Base-by-base conservation (phyloP, 2,888 invertebrate species). In the Ophion obscuratus region DNA sequence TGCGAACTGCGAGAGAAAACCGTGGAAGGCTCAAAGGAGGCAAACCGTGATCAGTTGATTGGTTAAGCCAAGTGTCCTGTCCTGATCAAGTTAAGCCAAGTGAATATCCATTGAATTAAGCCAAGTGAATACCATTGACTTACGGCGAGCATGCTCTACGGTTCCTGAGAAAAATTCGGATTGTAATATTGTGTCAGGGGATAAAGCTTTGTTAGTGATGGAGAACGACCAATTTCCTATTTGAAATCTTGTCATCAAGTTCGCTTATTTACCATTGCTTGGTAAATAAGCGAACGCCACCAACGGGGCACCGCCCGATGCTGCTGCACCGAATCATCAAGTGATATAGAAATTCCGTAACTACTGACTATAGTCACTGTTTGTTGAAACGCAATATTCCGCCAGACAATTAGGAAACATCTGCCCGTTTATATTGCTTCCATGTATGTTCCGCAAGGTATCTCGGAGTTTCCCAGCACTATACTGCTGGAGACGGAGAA, bases 181-280 rank as follows among this genome's bases (percentile, higher is more conserved):
- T 79, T 86, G 88, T 88, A 90, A 90, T 89, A 90, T 91, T 89
- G 89, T 90, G 88, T 86, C 89, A 83, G 57, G 36, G 86, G 83
- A 85, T 70, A 70, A n/a, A 44, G 61, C 0, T 44, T n/a, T 20
- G 40, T 70, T 17, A 36, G n/a, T 47, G 78, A 53, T 57, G 66
- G 36, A 9, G 24, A 44, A 61, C 47, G 40, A 17, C n/a, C 40
- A 59, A 78, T 44, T 68, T 9, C 68, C 68, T 44, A 62, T 20
- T 70, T 47, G 27, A 70, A 47, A 61, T 70, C 31, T 61, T 70
- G 62, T 47, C 62, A 79, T 71, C 36, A 27, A 14, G 14, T 24
- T 20, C 24, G 61, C 47, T 70, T 71, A 62, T 79, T 79, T 71
- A 70, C 70, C 53, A 31, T 24, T 57, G 27, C 59, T 62, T 44